These are phyloP conservation scores for Glareola pratincola DNA, from an alignment of 2,113 vertebrate genomes.

Conservation along the genomic window DNA sequence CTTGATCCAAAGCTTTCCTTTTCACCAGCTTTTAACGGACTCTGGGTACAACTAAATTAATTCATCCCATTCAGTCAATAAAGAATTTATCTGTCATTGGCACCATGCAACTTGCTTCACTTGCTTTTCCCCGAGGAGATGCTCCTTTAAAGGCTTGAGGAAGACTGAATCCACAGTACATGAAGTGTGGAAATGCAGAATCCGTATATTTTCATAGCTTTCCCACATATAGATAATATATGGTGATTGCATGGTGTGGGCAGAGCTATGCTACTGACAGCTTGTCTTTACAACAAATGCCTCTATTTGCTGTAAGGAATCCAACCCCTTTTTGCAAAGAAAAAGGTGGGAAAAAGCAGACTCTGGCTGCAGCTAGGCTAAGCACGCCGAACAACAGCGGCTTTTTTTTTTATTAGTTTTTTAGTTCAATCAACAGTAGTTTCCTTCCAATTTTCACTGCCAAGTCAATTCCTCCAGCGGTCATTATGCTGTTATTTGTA, in stretches of 20 bases:
- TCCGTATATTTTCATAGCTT: not conserved
- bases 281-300: not conserved
- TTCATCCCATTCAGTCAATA: not conserved
- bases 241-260: not conserved
- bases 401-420: not conserved
- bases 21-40: not conserved
- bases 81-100: not conserved
- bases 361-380: not conserved
- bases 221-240: not conserved
- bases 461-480: not conserved
- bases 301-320: not conserved
- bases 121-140: not conserved
- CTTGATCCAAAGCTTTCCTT: not conserved
- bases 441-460: not conserved
- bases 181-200: not conserved
- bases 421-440: not conserved
- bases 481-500: not conserved
- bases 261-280: not conserved
- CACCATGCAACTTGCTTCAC: not conserved
- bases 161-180: not conserved
- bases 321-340: not conserved
- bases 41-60: not conserved
- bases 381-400: not conserved
- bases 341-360: not conserved
- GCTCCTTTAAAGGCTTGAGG: not conserved